Conservation (phyloP, 2,113 vertebrate species). For the Heliornis fulica region DNA sequence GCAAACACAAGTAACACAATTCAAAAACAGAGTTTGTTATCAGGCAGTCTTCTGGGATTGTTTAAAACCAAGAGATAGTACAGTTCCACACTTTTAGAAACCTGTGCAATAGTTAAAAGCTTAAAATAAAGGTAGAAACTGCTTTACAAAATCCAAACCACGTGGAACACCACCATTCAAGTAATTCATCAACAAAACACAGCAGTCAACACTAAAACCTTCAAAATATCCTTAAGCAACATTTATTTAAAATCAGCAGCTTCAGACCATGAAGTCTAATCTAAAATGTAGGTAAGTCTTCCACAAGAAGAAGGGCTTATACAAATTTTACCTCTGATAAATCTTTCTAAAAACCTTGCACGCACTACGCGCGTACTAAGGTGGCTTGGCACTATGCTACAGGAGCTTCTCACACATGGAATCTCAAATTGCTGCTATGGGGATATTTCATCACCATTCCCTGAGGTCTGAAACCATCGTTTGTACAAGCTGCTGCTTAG, state of each 20-base stretch:
- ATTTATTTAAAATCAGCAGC: neutral
- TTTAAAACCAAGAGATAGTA: neutral
- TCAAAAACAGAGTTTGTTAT: neutral
- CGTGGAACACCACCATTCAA: neutral
- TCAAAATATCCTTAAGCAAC: neutral
- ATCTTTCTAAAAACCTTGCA: neutral
- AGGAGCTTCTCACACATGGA: neutral
- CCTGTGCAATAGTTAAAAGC: neutral
- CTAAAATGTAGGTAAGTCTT: neutral
- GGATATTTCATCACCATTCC: neutral
- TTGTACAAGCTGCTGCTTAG: neutral
- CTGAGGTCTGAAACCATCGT: fast-evolving
- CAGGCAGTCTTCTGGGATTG: neutral
- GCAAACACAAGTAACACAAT: neutral
- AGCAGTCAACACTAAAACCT: neutral
- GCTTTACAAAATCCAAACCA: neutral
- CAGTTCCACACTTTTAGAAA: neutral
- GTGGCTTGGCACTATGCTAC: neutral
- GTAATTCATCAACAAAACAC: neutral
- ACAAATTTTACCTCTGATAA: neutral
- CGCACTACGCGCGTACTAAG: neutral
- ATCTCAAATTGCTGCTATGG: neutral
- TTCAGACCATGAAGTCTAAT: neutral
- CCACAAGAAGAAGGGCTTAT: neutral
- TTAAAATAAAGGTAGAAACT: neutral